Base-by-base conservation (phyloP, 2,797 vertebrate species). In the Sandelia bainsii region DNA sequence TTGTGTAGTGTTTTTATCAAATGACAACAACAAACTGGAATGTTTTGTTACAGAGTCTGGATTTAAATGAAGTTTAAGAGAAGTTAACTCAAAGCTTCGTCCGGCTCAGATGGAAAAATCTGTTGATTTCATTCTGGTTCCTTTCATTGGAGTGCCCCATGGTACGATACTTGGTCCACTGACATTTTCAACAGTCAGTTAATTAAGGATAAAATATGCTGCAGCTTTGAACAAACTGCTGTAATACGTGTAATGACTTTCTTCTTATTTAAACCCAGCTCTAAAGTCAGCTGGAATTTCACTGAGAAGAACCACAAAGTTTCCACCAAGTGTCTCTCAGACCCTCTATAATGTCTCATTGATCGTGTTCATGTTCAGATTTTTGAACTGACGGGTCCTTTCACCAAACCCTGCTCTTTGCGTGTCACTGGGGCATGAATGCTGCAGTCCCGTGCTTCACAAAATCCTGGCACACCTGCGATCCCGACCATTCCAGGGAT, bases 371-470 rank as follows among this genome's bases (percentile, higher is more conserved):
- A 32, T 49, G n/a, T 22, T 92, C 81, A 94, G 39, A 90, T 91
- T 8, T 89, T 85, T 45, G 78, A 22, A 56, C 86, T 88, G 8
- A 66, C 40, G 0, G 93, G 92, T 23, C 93, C 81, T 82, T 95
- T 95, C 71, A 95, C 86, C 74, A 94, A 70, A 50, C 93, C 90
- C 75, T 94, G 92, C 77, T 95, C 94, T 84, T 92, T 91, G 32
- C 93, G 89, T 69, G 90, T 59, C 80, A 92, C 93, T 6, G 93
- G 92, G 0, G 91, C 87, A 5, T 93, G 77, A 46, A 87, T 93
- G 76, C 90, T 89, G 72, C 92, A 95, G 82, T 94, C 93, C 13
- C 93, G 90, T 1, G 93, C 92, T 91, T 95, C 93, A 9, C 93
- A 92, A 17, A 95, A 78, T 12, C 94, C 94, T 0, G 88, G 91